Conservation (phyloP, 2,113 vertebrate genomes). For the Coturnix japonica region DNA sequence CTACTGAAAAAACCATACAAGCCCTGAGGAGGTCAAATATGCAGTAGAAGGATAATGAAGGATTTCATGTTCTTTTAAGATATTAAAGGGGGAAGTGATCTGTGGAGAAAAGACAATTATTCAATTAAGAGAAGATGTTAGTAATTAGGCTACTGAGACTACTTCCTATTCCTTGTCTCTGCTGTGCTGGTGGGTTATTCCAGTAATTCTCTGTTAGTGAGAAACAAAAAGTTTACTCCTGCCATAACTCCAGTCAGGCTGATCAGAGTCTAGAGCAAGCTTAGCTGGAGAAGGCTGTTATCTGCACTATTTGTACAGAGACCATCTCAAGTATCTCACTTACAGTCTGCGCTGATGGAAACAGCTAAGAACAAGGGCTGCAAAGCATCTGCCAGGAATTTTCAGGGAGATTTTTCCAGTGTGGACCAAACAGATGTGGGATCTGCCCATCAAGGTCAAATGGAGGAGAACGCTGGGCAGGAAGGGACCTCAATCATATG, state of each 20-base stretch:
- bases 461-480: neutral
- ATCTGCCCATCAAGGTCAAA: neutral
- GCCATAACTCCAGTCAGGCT: neutral
- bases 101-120: neutral
- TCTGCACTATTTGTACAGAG: neutral
- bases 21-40: neutral
- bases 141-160: neutral
- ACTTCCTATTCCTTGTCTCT: neutral
- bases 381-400: neutral
- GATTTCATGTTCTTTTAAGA: neutral
- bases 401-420: neutral
- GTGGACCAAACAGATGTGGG: neutral
- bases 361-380: neutral
- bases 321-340: neutral
- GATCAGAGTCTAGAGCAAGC: neutral
- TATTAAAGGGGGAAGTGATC: neutral
- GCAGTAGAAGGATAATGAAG: neutral
- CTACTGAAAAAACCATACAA: neutral
- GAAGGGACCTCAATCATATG: neutral
- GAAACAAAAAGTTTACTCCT: neutral
- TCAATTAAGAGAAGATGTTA: neutral
- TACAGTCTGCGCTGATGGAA: neutral
- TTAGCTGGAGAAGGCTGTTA: neutral
- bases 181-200: neutral
- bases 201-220: neutral